A percentile compares a stretch with the other conserved stretches of the same genome.
Evolutionary conservation across 2,797 vertebrate species (phyloP).

Genomic region (Pelochelys cantorii): DNA sequence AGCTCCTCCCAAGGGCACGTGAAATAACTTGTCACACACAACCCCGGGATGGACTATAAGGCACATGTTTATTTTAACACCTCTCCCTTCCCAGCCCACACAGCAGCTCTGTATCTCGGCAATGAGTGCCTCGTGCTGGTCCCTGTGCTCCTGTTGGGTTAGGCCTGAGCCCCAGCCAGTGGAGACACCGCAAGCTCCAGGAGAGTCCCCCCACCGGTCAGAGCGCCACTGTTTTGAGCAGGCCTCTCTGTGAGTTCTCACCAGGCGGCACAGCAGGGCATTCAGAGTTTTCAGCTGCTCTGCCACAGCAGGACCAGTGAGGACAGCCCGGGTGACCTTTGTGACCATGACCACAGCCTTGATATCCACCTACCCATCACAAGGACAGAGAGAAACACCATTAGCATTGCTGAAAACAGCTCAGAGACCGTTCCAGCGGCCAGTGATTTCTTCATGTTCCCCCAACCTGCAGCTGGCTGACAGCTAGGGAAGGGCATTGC

Average conservation of each 20-base stretch:
- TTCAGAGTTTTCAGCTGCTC: conserved; percentile 85
- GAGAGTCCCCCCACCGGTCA: conserved; percentile 73
- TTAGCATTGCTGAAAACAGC: neutral
- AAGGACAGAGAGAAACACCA: conserved; percentile 27
- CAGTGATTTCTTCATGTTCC: neutral
- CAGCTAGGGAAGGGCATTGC: fast-evolving
- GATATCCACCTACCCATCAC: conserved; percentile 88
- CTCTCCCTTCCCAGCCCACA: neutral
- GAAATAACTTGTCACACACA: conserved; percentile 9
- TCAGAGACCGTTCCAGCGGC: neutral
- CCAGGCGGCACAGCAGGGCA: conserved; percentile 74
- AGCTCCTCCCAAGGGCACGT: neutral
- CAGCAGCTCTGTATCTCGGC: fast-evolving
- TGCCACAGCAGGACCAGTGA: conserved; percentile 96
- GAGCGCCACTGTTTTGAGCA: conserved; percentile 88
- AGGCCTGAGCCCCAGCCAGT: neutral
- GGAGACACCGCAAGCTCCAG: neutral
- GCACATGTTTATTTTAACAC: conserved; percentile 53
- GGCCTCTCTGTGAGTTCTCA: conserved; percentile 68
- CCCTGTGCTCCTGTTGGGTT: neutral
- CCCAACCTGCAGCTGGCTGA: neutral
- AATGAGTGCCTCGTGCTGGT: fast-evolving
- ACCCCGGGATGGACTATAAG: conserved; percentile 9
- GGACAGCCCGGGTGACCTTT: conserved; percentile 91
- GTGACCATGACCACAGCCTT: conserved; percentile 94